Evolutionary conservation across 2,888 invertebrate genomes (phyloP).

Genomic region (Epinotia demarniana): DNA sequence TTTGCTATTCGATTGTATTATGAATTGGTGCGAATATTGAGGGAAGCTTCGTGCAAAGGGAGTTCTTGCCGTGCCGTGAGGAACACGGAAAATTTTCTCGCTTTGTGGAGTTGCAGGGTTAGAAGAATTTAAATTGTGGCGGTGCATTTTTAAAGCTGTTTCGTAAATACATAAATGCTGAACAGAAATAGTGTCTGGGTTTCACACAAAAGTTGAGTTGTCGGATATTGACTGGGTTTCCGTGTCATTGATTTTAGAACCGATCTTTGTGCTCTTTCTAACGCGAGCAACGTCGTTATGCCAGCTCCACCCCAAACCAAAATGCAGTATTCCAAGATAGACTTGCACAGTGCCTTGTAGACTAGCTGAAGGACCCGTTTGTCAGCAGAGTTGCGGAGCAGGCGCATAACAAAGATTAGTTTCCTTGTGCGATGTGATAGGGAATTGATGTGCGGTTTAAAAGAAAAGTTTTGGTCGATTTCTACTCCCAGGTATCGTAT

Average conservation of each 20-base stretch:
- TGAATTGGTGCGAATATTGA: not conserved
- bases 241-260: not conserved
- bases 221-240: not conserved
- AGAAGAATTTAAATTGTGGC: not conserved
- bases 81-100: not conserved
- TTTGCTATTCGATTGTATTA: not conserved
- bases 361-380: not conserved
- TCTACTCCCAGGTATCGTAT: too few relatives aligned
- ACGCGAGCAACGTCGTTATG: not conserved
- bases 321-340: not conserved
- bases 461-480: too few relatives aligned
- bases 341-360: not conserved
- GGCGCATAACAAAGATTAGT: too few relatives aligned
- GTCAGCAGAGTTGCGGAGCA: too few relatives aligned
- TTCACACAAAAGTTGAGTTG: not conserved
- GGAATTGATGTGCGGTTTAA: too few relatives aligned
- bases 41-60: not conserved
- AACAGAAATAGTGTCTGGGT: not conserved
- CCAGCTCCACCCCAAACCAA: not conserved
- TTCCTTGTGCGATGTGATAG: too few relatives aligned
- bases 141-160: not conserved
- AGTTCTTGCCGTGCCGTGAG: not conserved
- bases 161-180: not conserved
- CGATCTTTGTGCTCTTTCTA: constrained; percentile 2
- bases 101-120: not conserved